phyloP scores from a whole-genome alignment of 2,888 invertebrate genomes.

The Galeruca laticollis region DNA sequence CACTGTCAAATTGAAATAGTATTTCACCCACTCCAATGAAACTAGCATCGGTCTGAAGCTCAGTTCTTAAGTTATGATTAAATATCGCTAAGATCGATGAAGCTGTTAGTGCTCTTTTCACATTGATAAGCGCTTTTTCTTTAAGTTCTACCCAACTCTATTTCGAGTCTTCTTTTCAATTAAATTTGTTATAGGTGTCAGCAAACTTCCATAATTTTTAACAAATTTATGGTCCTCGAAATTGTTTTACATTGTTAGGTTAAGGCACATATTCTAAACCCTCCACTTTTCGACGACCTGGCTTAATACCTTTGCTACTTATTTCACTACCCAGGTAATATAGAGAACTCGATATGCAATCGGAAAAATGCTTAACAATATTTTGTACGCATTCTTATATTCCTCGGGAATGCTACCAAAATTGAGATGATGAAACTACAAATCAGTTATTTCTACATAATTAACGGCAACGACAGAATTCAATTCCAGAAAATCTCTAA shows the following conservation, averaged over 20 bases:
- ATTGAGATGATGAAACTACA: too few species aligned
- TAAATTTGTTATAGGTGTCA: slow-evolving; percentile 39
- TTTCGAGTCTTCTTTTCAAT: too few species aligned
- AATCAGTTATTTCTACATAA: too few species aligned
- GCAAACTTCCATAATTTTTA: slow-evolving; percentile 40
- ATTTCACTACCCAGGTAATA: slow-evolving; percentile 48
- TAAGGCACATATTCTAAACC: slow-evolving; percentile 36
- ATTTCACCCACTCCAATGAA: not conserved
- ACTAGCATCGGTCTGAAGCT: too few species aligned
- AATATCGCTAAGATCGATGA: slow-evolving; percentile 29
- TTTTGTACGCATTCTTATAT: too few species aligned
- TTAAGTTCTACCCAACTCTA: slow-evolving; percentile 40
- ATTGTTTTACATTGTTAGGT: slow-evolving; percentile 45
- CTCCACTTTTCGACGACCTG: slow-evolving; percentile 39
- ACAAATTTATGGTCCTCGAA: slow-evolving; percentile 47
- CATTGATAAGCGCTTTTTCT: slow-evolving; percentile 30
- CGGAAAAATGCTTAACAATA: too few species aligned
- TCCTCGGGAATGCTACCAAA: too few species aligned
- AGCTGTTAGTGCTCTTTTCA: slow-evolving; percentile 25
- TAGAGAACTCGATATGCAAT: too few species aligned
- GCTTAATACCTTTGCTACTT: slow-evolving; percentile 42
- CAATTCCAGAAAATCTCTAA: too few species aligned
- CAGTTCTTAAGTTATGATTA: not conserved
- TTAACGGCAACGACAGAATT: too few species aligned
- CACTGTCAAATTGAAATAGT: not conserved